Conservation (phyloP, 2,888 invertebrate species). For the Encarsia formosa region DNA sequence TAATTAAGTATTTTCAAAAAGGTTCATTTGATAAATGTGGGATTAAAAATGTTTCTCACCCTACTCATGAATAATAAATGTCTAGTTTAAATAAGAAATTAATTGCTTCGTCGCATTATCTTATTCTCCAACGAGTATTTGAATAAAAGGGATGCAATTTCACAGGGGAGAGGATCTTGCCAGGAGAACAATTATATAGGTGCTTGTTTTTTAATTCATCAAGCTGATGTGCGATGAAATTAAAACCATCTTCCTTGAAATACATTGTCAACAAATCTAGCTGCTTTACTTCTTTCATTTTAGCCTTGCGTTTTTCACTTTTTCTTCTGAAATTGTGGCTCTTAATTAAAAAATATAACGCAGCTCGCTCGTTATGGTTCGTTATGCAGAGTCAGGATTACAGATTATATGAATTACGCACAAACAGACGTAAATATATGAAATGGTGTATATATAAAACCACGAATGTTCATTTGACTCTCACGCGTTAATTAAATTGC, state of each 20-base stretch:
- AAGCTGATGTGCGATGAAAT: constrained; percentile 12
- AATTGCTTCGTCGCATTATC: too few species aligned
- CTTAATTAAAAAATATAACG: constrained; percentile 21
- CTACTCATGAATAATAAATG: too few species aligned
- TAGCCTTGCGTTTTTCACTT: constrained; percentile 1
- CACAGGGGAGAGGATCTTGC: too few species aligned
- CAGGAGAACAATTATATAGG: too few species aligned
- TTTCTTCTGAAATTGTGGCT: constrained; percentile 3
- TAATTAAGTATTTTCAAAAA: too few species aligned
- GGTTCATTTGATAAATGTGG: too few species aligned
- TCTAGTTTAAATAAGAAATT: too few species aligned
- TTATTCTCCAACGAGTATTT: too few species aligned
- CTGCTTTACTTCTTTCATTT: background rate
- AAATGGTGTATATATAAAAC: constrained; percentile 15
- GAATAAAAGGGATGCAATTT: too few species aligned
- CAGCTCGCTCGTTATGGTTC: constrained; percentile 8
- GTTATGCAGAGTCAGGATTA: constrained; percentile 20
- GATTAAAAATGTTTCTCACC: too few species aligned
- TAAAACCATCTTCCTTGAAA: constrained; percentile 17
- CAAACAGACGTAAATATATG: constrained; percentile 8
- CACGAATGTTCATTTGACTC: constrained; percentile 6
- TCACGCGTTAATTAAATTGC: constrained; percentile 19
- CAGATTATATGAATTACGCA: constrained; percentile 19
- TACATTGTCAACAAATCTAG: constrained; percentile 14
- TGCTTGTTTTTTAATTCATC: background rate